Percentiles rank a stretch among this genome's conserved stretches.
Conservation (phyloP, 2,888 invertebrate species). For the Chaitophorus viminalis region DNA sequence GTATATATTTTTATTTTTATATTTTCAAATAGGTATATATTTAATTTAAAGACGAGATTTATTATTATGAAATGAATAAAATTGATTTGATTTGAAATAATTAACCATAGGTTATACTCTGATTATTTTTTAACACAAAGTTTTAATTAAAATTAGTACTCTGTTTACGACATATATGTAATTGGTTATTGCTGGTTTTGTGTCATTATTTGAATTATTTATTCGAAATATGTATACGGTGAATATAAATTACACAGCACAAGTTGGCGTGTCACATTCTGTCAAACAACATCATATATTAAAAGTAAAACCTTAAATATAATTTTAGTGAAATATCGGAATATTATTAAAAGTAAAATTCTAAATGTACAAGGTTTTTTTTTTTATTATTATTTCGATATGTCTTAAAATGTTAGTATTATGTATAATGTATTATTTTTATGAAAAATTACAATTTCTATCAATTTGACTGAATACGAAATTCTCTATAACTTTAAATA, state of each 20-base stretch:
- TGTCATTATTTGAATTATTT: constrained; percentile 16
- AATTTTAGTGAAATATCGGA: constrained; percentile 6
- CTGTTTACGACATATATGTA: constrained; percentile 11
- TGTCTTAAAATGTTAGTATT: background rate
- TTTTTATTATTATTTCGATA: background rate
- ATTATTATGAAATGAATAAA: no score
- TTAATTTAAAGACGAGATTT: no score
- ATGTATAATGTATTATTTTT: background rate
- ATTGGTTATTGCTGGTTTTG: constrained; percentile 32
- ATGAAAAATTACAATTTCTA: background rate
- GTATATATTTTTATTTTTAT: no score
- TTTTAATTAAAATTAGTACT: constrained; percentile 17
- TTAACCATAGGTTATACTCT: background rate
- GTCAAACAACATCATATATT: background rate
- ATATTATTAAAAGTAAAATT: background rate
- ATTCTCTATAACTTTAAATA: background rate
- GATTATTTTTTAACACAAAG: background rate
- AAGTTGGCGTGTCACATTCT: background rate
- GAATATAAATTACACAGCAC: background rate
- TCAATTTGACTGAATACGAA: background rate
- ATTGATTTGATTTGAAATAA: background rate
- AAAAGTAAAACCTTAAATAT: background rate
- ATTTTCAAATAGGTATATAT: no score
- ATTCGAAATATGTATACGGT: constrained; percentile 1
- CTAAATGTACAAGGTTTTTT: background rate